Base-by-base conservation (phyloP, 1,140 invertebrate species). In the Linepithema humile region DNA sequence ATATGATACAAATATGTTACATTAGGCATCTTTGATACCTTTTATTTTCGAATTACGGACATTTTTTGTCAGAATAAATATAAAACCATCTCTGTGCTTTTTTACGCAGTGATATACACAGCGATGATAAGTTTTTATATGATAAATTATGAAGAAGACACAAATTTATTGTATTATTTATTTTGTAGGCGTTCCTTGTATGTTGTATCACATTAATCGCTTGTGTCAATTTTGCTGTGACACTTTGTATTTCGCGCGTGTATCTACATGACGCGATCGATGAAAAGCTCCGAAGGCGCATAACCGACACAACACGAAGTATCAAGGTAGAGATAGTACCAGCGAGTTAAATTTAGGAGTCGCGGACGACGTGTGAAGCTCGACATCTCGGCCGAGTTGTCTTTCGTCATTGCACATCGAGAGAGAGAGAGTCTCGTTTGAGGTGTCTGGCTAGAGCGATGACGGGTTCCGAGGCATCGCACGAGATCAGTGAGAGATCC, bases 401-500 rank as follows among this genome's bases (percentile, higher is more conserved):
- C 45, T 45, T 20, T n/a, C 26, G 38, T 75, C 10, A 15, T 73
- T 26, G 26, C 40, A n/a, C n/a, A n/a, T n/a, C n/a, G n/a, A n/a
- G n/a, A n/a, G n/a, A n/a, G n/a, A n/a, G n/a, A n/a, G 35, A n/a
- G 50, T 35, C 20, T 20, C 48, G 45, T 55, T 23, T 17, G n/a
- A 26, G n/a, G 73, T 75, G 43, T 50, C 43, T 29, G 32, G 59
- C 15, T 7, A n/a, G 59, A 77, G 45, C 23, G 35, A 82, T 85
- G 65, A 35, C 67, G 29, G 35, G 1, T 38, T 62, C 74, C 32
- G 78, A 74, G 55, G 35, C 17, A 9, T 15, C 60, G 43, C 60
- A 9, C 12, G 78, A 83, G 48, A 62, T 67, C 64, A 82, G 29
- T 23, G 48, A 89, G 20, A 75, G 62, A 40, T 85, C 90, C 9